Evolutionary conservation across 1,140 invertebrate species (phyloP), one percentile per base, ranked within the genome.

Genomic region (Ooceraea biroi): DNA sequence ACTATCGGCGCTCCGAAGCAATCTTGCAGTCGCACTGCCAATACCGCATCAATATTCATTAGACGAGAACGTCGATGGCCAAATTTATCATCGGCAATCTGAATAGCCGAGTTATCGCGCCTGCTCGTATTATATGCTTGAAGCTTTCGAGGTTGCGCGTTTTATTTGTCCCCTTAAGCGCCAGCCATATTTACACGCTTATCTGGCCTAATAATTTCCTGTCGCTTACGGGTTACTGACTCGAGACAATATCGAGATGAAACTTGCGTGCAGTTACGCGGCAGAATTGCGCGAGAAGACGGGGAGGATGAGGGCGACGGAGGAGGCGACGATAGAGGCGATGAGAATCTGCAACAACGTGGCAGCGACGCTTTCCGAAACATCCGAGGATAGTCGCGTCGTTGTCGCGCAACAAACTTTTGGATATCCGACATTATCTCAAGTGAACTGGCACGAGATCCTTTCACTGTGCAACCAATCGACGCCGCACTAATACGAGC

Each of bases 341-440:
- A 57, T 19, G 77, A 22, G 66, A 52, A 82, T 48, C 66, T 82
- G 66, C 41, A 82, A 36, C 73, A 36, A 58, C 77, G 77, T 72
- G 77, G 44, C 78, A 22, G 22, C 58, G 57, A 58, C 22, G 50
- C 76, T 57, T 14, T 69, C 77, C 66, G 77, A 74, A 74, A 74
- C 69, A 74, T 48, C 44, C 57, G 55, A 74, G 78, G 57, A 61
- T 61, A 82, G 78, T 72, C 78, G 11, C 52, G 41, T 55, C 46
- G 48, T 44, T 72, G 77, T 80, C 77, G 63, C 65, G 44, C 55
- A 74, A 72, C 78, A 82, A 82, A 82, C 78, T 82, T 82, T 82
- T 74, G 68, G 69, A 74, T 82, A 73, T 74, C 78, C 71, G 78
- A 82, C 78, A 82, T 82, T 82, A 82, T 82, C 78, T 82, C 78